These are phyloP conservation scores for Monarcha castaneiventris DNA, from an alignment of 2,113 vertebrate genomes.

Conservation along the genomic window DNA sequence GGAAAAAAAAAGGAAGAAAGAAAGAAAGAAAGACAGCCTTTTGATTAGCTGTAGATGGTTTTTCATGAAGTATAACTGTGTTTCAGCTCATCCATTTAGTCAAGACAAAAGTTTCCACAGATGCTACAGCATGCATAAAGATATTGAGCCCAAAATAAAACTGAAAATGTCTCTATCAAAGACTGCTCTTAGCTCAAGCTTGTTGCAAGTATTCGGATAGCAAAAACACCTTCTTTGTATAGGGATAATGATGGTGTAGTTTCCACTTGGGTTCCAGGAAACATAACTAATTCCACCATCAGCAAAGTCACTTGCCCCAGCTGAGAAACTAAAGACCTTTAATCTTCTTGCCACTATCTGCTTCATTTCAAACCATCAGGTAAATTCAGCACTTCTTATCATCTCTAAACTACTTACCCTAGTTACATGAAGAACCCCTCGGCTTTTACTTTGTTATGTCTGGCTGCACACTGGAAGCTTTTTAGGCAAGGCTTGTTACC, in stretches of 20 bases:
- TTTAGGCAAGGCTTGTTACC: neutral
- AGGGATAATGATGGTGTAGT: neutral
- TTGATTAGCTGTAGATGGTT: neutral
- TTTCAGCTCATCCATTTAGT: neutral
- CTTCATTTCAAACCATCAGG: neutral
- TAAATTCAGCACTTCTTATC: neutral
- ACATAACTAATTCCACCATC: neutral
- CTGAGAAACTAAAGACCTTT: neutral
- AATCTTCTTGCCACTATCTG: neutral
- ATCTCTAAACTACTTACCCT: neutral
- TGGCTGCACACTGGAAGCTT: neutral
- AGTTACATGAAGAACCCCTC: neutral
- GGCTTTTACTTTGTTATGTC: neutral
- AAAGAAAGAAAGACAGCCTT: neutral
- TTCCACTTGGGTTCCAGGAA: neutral
- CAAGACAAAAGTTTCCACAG: neutral
- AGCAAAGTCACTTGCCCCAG: neutral
- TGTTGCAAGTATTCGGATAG: neutral
- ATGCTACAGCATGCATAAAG: neutral
- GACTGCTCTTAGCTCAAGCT: neutral
- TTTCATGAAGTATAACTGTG: neutral
- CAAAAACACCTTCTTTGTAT: neutral
- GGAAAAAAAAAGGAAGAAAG: accelerated
- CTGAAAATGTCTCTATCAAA: neutral
- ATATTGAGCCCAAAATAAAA: neutral